Evolutionary conservation across 2,888 invertebrate genomes (phyloP).

Genomic region (Metopia argyrocephala): DNA sequence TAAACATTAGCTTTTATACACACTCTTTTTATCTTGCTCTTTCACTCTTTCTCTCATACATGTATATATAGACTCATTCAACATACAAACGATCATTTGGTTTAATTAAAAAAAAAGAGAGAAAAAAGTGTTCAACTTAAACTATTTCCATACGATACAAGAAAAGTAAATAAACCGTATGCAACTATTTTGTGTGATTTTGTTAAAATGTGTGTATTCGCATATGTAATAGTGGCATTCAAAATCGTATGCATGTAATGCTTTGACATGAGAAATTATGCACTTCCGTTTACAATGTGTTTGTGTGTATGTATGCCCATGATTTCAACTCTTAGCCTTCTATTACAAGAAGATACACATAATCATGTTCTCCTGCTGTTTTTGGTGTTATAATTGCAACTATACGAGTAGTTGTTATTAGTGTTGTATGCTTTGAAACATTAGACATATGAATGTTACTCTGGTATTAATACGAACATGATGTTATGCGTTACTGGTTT

Average conservation of each 20-base stretch:
- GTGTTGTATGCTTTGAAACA: conserved; percentile 23
- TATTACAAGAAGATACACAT: not conserved
- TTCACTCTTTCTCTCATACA: not conserved
- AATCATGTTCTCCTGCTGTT: not conserved
- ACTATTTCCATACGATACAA: conserved; percentile 46
- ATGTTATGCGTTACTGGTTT: conserved; percentile 19
- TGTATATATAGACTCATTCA: not conserved
- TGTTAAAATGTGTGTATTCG: not conserved
- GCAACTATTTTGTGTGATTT: not conserved
- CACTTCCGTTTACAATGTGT: conserved; percentile 51
- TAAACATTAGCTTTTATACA: too few relatives aligned
- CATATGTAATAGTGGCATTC: conserved; percentile 1
- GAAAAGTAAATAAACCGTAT: not conserved
- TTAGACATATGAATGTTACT: conserved; percentile 58
- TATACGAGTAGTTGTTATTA: not conserved
- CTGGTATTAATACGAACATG: conserved; percentile 49
- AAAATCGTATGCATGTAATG: conserved; percentile 17
- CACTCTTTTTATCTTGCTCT: too few relatives aligned
- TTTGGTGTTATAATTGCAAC: not conserved
- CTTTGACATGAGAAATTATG: conserved; percentile 56
- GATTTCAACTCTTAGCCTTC: conserved; percentile 10
- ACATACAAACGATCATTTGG: conserved; percentile 23
- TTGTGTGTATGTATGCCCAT: too few relatives aligned
- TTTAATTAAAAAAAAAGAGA: conserved; percentile 48
- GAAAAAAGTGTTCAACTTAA: conserved; percentile 28